phyloP scores from a whole-genome alignment of 2,113 vertebrate genomes.

The Hemibagrus wyckioides region DNA sequence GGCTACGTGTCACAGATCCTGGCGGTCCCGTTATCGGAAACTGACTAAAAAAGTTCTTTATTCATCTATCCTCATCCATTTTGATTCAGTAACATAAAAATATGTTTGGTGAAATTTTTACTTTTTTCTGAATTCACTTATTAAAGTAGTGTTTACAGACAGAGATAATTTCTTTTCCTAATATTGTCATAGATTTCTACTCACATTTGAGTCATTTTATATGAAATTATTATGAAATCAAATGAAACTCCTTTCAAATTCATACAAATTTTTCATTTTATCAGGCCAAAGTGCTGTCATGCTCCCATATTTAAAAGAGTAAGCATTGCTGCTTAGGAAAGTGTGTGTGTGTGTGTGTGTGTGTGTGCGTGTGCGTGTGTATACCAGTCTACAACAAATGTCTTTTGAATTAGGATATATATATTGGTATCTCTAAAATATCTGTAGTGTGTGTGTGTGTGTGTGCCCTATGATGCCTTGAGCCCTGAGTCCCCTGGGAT shows the following conservation, averaged over 20 bases:
- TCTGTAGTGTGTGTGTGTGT: no score
- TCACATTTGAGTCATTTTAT: no score
- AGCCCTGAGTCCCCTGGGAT: no score
- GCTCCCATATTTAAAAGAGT: background rate
- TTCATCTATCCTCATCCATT: background rate
- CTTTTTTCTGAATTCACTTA: no score
- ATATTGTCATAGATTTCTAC: background rate
- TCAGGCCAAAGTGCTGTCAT: background rate
- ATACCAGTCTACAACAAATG: no score
- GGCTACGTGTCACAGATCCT: background rate
- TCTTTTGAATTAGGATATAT: no score
- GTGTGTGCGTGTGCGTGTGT: no score
- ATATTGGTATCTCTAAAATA: no score
- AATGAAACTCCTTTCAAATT: background rate
- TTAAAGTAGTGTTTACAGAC: no score
- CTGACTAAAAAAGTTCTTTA: no score
- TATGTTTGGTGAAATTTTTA: background rate
- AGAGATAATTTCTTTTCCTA: background rate
- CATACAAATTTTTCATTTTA: background rate
- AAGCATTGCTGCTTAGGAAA: background rate
- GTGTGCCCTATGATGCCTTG: no score
- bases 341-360: no score
- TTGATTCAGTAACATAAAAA: background rate
- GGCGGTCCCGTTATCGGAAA: background rate
- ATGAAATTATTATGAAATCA: background rate